Conservation (phyloP, 2,797 vertebrate genomes). For the Limnodromus scolopaceus region DNA sequence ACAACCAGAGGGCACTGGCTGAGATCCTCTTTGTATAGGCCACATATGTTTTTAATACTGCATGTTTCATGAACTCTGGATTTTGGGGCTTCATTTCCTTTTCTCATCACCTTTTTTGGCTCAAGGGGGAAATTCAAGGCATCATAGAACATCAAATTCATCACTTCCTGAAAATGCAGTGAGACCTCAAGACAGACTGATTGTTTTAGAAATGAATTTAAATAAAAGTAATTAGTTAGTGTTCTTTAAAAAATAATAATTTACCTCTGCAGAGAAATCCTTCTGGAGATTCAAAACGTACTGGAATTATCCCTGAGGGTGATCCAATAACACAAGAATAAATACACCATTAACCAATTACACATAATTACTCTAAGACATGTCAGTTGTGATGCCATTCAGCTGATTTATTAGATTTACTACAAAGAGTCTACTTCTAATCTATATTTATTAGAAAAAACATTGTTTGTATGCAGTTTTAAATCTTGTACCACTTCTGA, state of each 20-base stretch:
- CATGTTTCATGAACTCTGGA: conserved; percentile 19
- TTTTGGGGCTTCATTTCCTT: conserved; percentile 48
- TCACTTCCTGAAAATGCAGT: conserved; percentile 65
- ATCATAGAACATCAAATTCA: conserved; percentile 65
- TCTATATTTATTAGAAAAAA: conserved; percentile 35
- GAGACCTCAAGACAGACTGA: conserved; percentile 56
- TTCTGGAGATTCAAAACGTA: conserved; percentile 66
- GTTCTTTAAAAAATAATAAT: conserved; percentile 26
- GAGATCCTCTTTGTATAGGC: neutral
- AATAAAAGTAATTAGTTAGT: conserved; percentile 73
- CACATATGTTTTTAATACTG: conserved; percentile 44
- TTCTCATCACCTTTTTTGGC: conserved; percentile 64
- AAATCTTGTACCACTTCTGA: neutral
- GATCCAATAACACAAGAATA: conserved; percentile 67
- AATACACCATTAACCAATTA: conserved; percentile 74
- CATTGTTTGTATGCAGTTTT: neutral
- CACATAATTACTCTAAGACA: conserved; percentile 60
- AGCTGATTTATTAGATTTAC: conserved; percentile 66
- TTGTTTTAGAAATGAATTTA: conserved; percentile 67
- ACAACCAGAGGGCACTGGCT: neutral
- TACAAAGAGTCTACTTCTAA: conserved; percentile 4
- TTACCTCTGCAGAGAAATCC: conserved; percentile 58
- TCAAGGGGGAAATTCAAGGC: conserved; percentile 45
- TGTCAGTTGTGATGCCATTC: conserved; percentile 29
- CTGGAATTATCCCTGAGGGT: conserved; percentile 63